Conservation (phyloP, 2,113 vertebrate species). For the Semnornis frantzii region DNA sequence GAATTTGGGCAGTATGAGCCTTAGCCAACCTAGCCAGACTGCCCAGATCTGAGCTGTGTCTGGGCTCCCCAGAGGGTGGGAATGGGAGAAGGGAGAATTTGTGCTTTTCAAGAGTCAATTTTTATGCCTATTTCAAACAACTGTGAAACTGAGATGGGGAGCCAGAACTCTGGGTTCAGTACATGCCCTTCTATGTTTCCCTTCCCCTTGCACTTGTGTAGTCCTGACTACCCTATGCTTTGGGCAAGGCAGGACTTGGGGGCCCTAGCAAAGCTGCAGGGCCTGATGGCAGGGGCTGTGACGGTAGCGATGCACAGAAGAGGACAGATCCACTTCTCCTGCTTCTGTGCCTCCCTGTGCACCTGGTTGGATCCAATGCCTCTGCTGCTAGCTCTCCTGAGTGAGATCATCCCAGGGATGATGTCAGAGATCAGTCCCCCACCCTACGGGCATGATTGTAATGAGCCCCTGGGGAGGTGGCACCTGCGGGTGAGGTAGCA, state of each 20-base stretch:
- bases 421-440: background rate
- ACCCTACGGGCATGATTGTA: rapidly evolving
- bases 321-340: background rate
- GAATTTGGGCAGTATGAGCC: background rate
- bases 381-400: background rate
- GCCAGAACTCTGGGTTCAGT: background rate
- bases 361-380: background rate
- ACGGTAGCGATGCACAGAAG: background rate
- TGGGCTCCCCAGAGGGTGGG: rapidly evolving
- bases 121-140: background rate
- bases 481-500: background rate
- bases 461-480: background rate
- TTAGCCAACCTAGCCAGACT: background rate
- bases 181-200: background rate
- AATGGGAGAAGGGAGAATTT: background rate
- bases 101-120: background rate
- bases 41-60: background rate
- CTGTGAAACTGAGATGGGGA: background rate
- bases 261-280: background rate
- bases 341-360: background rate
- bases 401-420: background rate
- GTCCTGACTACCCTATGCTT: background rate
- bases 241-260: background rate
- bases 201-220: rapidly evolving
- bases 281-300: rapidly evolving